Evolutionary conservation across 2,888 invertebrate species (phyloP), one percentile per base, ranked within the genome.

Genomic region (Philaethria dido): DNA sequence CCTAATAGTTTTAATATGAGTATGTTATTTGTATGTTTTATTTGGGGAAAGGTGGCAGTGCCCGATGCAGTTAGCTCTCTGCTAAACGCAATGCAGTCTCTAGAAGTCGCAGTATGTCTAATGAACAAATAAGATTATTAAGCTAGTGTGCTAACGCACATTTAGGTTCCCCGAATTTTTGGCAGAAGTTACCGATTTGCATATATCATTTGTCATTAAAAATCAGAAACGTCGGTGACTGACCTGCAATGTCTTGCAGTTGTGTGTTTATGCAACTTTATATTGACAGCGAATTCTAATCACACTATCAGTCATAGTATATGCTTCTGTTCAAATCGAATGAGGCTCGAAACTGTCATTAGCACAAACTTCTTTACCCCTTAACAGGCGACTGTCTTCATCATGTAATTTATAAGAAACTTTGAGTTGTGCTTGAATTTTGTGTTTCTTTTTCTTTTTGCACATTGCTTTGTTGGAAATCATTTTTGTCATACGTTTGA

Each of bases 51-150:
- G 94, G 94, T 95, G 90, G 94, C 95, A 92, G 94, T 95, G 92
- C 95, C 95, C 89, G 94, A 94, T 89, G 95, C 95, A 91, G 94
- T 95, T 94, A 95, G 95, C 93, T 94, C 95, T 92, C 95, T 95
- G 93, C 94, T 95, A 94, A 95, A 94, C 93, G 94, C 95, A 90
- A 94, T 94, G 89, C 94, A 94, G 93, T 93, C 94, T 81, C 87
- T 88, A 79, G 91, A 92, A 84, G 91, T 92, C 91, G 88, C 92
- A 90, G 92, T 92, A 92, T 88, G 92, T 92, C 85, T 81, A 84
- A 75, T 86, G 83, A 88, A 87, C 86, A 83, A 88, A 88, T 90
- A 82, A 85, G 85, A 91, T 87, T 87, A 84, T 88, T 88, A 86
- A 86, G 92, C 92, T 92, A 92, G 92, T 88, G 90, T 91, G 90